phyloP scores from a whole-genome alignment of 2,113 vertebrate genomes.

The Serinus canaria region DNA sequence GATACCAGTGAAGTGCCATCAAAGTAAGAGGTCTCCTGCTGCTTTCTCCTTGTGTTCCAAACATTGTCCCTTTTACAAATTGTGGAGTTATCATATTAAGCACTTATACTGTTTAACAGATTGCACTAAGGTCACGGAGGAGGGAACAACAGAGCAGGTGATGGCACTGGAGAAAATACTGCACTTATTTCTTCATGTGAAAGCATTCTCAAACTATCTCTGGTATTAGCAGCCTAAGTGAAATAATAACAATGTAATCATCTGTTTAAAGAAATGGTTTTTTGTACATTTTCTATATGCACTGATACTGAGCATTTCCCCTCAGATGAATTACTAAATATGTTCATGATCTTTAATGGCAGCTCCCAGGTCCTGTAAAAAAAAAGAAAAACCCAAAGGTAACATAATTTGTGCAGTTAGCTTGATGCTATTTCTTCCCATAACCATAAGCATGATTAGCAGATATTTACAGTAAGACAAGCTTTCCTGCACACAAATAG shows the following conservation, averaged over 20 bases:
- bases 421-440: background rate
- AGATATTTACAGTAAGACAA: background rate
- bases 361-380: background rate
- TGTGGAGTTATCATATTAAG: background rate
- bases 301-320: constrained; percentile 10
- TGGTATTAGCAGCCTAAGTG: constrained; percentile 40
- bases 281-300: constrained; percentile 19
- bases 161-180: constrained; percentile 59
- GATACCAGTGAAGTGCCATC: constrained; percentile 59
- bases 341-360: constrained; percentile 19
- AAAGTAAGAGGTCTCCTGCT: constrained; percentile 61
- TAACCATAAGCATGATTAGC: background rate
- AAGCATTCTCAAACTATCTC: background rate
- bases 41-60: constrained; percentile 51
- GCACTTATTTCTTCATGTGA: constrained; percentile 29
- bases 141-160: constrained; percentile 54
- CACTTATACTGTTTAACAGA: constrained; percentile 29
- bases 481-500: background rate
- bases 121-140: constrained; percentile 46
- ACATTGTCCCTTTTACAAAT: constrained; percentile 59
- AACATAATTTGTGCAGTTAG: background rate
- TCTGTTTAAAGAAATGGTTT: constrained; percentile 38
- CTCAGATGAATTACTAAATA: background rate
- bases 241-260: constrained; percentile 50
- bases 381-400: background rate